These are phyloP conservation scores for Volucella bombylans DNA, from an alignment of 2,888 invertebrate species.

Conservation along the genomic window DNA sequence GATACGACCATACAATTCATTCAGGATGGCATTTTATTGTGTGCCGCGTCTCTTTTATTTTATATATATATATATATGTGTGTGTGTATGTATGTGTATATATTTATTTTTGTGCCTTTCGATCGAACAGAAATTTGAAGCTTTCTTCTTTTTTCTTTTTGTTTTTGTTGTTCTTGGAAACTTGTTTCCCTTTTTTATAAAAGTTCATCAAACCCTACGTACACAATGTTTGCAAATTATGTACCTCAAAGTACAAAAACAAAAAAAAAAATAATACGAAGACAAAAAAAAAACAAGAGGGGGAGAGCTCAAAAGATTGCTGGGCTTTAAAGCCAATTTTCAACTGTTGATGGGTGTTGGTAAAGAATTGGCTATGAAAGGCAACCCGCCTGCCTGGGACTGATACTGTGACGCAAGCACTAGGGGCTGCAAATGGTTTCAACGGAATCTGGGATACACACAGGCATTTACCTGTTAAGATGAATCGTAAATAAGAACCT, in stretches of 20 bases:
- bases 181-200: neutral
- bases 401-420: too few relatives aligned
- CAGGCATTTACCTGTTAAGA: too few relatives aligned
- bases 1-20: slow-evolving; percentile 10
- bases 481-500: too few relatives aligned
- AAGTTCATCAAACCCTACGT: slow-evolving; percentile 33
- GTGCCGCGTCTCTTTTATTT: slow-evolving; percentile 12
- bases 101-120: neutral
- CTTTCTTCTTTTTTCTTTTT: neutral
- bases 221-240: slow-evolving; percentile 34
- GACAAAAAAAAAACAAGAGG: neutral
- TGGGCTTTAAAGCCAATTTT: slow-evolving; percentile 33
- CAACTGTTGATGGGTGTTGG: slow-evolving; percentile 35
- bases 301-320: neutral
- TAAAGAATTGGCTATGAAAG: slow-evolving; percentile 17
- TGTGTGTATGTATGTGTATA: too few relatives aligned
- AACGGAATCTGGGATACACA: too few relatives aligned
- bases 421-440: too few relatives aligned
- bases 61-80: too few relatives aligned
- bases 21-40: slow-evolving; percentile 34
- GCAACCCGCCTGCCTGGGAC: neutral
- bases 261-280: neutral
- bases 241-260: neutral
- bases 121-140: slow-evolving; percentile 25
- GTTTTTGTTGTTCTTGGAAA: neutral